These are phyloP conservation scores for Steromphala cineraria DNA, from an alignment of 2,888 invertebrate species.

Conservation along the genomic window DNA sequence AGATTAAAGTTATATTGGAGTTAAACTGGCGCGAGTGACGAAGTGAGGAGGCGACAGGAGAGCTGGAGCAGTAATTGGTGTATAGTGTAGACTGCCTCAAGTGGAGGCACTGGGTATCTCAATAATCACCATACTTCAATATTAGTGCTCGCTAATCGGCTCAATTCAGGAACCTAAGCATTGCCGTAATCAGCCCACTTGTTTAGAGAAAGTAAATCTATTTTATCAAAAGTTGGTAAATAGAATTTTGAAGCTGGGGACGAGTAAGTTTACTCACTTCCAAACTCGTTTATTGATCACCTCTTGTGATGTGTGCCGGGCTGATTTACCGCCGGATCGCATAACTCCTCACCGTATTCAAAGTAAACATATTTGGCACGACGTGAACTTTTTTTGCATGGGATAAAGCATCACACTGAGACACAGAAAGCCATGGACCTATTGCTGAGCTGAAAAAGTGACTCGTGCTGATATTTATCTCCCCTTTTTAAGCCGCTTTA, in stretches of 20 bases:
- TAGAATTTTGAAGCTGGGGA: not conserved
- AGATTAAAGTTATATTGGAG: too few species aligned
- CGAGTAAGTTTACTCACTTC: not conserved
- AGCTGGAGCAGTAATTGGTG: not conserved
- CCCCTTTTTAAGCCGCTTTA: not conserved
- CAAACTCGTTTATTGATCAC: not conserved
- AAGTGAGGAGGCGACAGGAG: too few species aligned
- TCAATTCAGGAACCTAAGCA: not conserved
- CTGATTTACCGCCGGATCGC: not conserved
- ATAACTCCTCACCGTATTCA: not conserved
- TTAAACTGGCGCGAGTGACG: too few species aligned
- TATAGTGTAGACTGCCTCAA: not conserved
- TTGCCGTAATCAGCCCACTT: not conserved
- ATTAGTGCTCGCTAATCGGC: not conserved
- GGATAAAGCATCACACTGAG: not conserved
- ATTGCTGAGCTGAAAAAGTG: not conserved
- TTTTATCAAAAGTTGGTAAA: slow-evolving; percentile 3
- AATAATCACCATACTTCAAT: not conserved
- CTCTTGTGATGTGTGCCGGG: not conserved
- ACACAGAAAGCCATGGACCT: not conserved
- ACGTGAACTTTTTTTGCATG: not conserved
- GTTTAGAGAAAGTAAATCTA: slow-evolving; percentile 8
- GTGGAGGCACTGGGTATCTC: not conserved
- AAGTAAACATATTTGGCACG: slow-evolving; percentile 8
- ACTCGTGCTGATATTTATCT: not conserved